These are phyloP conservation scores for Morinoia aosen DNA, from an alignment of 2,888 invertebrate species.

Conservation along the genomic window DNA sequence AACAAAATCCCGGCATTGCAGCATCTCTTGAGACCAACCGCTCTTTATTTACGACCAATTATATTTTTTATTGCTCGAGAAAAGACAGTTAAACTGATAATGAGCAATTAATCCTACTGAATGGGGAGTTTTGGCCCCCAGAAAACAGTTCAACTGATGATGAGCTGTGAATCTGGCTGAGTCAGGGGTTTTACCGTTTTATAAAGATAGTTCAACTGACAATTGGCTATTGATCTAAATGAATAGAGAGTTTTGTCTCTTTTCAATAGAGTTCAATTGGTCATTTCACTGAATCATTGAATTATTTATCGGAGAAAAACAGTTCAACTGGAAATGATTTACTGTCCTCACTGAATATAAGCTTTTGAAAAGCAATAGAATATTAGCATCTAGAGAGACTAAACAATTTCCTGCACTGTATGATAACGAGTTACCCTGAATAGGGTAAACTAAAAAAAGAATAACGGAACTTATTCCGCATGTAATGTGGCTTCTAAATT, in stretches of 20 bases:
- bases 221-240: no score
- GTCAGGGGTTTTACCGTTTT: no score
- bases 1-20: not conserved
- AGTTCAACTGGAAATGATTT: not conserved
- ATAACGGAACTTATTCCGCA: no score
- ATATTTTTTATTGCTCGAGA: not conserved
- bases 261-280: not conserved
- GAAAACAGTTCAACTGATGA: not conserved
- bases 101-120: not conserved
- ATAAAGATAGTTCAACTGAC: no score
- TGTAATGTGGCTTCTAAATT: no score
- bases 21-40: not conserved
- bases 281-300: not conserved
- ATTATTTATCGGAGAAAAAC: not conserved
- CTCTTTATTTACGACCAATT: not conserved
- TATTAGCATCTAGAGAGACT: no score
- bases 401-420: no score
- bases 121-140: not conserved
- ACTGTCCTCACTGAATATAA: not conserved
- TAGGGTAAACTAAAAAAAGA: no score
- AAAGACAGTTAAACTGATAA: slow-evolving; percentile 9
- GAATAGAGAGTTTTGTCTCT: not conserved
- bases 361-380: no score
- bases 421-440: no score
- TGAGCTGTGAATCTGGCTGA: not conserved